These are phyloP conservation scores for Aurelia aurita complex sp. Pacific DNA, from an alignment of 30 jellyfish, hydroid and myxozoan species.

Conservation along the genomic window DNA sequence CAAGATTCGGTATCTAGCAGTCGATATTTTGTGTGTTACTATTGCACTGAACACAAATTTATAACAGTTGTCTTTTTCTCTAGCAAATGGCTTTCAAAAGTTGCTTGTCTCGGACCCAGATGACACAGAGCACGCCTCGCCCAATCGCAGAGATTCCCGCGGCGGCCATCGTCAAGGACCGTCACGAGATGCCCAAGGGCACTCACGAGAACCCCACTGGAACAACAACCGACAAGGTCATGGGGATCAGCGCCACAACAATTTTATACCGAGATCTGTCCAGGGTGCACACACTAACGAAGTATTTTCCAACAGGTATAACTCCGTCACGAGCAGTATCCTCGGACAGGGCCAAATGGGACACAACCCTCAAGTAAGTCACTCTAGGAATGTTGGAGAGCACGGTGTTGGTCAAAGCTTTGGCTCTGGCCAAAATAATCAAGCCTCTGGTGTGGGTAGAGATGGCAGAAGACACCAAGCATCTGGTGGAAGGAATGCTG, in stretches of 20 bases:
- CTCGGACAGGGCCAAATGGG: slow-evolving; percentile 7
- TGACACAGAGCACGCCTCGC: neutral
- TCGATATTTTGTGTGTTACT: too few species aligned
- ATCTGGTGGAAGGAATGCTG: slow-evolving; percentile 22
- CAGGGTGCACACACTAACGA: slow-evolving; percentile 25
- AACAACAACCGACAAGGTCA: neutral
- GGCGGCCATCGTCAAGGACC: neutral
- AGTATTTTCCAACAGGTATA: slow-evolving; percentile 19
- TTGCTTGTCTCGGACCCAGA: slow-evolving; percentile 45
- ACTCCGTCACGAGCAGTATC: neutral
- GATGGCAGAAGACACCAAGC: slow-evolving; percentile 11
- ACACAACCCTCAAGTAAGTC: neutral
- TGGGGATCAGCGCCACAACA: slow-evolving; percentile 3
- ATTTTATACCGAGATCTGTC: slow-evolving; percentile 1
- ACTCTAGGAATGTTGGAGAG: neutral
- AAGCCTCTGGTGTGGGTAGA: neutral
- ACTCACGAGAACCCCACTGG: neutral
- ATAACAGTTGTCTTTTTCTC: neutral
- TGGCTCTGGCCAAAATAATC: neutral
- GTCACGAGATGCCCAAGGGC: neutral
- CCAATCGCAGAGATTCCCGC: neutral
- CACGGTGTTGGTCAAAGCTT: neutral
- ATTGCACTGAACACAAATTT: too few species aligned
- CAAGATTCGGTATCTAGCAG: too few species aligned
- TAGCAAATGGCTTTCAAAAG: slow-evolving; percentile 50